These are phyloP conservation scores for Aproaerema taeniolella DNA, from an alignment of 2,888 invertebrate genomes.

Conservation along the genomic window DNA sequence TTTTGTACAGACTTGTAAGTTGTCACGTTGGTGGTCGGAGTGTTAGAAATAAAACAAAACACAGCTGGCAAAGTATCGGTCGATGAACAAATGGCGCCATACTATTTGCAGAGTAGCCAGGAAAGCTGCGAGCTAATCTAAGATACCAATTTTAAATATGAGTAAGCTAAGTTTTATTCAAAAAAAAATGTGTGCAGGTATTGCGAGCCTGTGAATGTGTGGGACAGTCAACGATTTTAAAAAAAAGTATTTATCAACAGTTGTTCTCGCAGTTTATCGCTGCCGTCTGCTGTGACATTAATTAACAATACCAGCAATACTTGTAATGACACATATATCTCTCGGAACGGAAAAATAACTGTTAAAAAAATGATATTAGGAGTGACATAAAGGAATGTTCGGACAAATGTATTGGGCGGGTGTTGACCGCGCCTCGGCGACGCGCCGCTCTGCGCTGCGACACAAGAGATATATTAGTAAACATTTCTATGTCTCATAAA, in stretches of 20 bases:
- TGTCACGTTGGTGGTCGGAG: constrained; percentile 18
- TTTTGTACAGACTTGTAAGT: constrained; percentile 16
- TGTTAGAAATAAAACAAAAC: constrained; percentile 21
- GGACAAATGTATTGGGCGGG: constrained; percentile 27
- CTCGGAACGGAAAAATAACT: constrained; percentile 3
- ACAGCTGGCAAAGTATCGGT: constrained; percentile 23
- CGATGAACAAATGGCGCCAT: constrained; percentile 29
- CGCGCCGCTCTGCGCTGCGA: constrained; percentile 16
- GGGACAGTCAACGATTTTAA: too few relatives aligned
- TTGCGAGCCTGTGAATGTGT: too few relatives aligned
- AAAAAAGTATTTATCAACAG: constrained; percentile 2
- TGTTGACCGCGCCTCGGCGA: constrained; percentile 17
- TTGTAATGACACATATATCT: constrained; percentile 11
- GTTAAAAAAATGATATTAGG: constrained; percentile 16
- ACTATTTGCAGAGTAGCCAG: constrained; percentile 31
- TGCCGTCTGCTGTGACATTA: constrained; percentile 6
- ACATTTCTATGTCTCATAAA: constrained; percentile 26
- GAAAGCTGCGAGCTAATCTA: neutral
- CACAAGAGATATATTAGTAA: constrained; percentile 24
- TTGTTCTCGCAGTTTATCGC: neutral
- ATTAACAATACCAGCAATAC: constrained; percentile 6
- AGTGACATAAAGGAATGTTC: constrained; percentile 22
- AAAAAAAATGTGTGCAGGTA: too few relatives aligned
- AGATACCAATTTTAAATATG: too few relatives aligned
- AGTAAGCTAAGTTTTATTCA: too few relatives aligned